Conservation (phyloP, 2,113 vertebrate species). For the Guaruba guarouba region DNA sequence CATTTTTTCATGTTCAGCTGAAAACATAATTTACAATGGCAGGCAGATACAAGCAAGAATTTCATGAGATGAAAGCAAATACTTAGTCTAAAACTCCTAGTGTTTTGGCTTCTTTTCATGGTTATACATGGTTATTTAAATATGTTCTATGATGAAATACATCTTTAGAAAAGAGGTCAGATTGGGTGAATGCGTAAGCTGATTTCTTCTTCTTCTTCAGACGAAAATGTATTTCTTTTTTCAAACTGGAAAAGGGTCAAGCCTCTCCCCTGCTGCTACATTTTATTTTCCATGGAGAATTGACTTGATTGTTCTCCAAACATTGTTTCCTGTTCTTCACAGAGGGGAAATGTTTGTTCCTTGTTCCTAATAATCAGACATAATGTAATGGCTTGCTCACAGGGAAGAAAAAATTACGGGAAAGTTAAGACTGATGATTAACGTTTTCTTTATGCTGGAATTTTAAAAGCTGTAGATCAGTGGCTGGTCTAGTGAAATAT, state of each 20-base stretch:
- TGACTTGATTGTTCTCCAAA: constrained; percentile 52
- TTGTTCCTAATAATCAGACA: constrained; percentile 49
- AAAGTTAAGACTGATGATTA: neutral
- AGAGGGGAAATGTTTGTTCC: constrained; percentile 65
- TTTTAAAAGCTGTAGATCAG: neutral
- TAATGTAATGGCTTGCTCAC: constrained; percentile 31
- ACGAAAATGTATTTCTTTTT: neutral
- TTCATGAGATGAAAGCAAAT: constrained; percentile 1
- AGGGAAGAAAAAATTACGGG: neutral
- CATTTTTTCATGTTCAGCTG: neutral
- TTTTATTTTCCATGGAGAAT: constrained; percentile 48
- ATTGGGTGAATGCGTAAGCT: neutral
- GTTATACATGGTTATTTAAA: neutral
- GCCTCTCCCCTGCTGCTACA: neutral
- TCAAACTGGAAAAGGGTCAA: constrained; percentile 34
- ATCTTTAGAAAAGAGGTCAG: neutral
- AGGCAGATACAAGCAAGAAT: neutral
- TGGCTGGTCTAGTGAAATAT: neutral
- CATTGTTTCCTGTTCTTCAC: constrained; percentile 56
- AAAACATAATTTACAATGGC: neutral
- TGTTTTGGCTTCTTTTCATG: neutral
- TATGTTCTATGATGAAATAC: neutral
- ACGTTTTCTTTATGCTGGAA: neutral
- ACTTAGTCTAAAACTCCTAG: neutral
- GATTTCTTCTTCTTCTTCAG: neutral